Base-by-base conservation (phyloP, 1,140 invertebrate species). In the Drosophila trapezifrons region DNA sequence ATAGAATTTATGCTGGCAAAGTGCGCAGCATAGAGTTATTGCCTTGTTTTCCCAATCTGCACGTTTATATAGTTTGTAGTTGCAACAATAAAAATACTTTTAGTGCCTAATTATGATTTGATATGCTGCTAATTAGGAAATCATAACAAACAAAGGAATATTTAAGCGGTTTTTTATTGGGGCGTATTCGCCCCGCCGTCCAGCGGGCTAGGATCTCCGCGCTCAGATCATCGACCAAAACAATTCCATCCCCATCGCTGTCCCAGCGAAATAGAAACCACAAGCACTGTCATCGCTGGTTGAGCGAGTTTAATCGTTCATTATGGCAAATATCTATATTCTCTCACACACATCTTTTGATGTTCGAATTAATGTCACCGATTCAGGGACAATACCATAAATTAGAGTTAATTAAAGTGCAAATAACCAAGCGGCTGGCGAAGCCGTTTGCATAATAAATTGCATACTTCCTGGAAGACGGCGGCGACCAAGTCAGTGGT, bases 381-480 rank as follows among this genome's bases (percentile, higher is more conserved):
- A 43, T 72, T 84, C 58, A 46, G 59, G 62, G 70, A 78, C 76
- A 71, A 72, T 71, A 66, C 62, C 65, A 85, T 87, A 87, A 87
- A 86, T 86, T 82, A 56, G 59, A 76, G 73, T 87, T 87, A 82
- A 86, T 82, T 78, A 62, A 71, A 72, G 58, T 57, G 73, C 54
- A 66, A 66, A 80, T 58, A 66, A 56, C 43, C 22, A 45, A 54
- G 13, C 32, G 45, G 58, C 45, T 43, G 64, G 64, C 46, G 22
- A 78, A 59, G 25, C 45, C 9, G 51, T 76, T 87, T 76, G 83
- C 83, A 83, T 79, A 83, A 82, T 73, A 86, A 80, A 80, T 77
- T 80, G 73, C 83, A 89, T 80, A 60, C 84, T 87, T 87, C 84
- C 84, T 89, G 82, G 84, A 87, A 87, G 35, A 69, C 69, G 15